Evolutionary conservation across 1,140 invertebrate species (phyloP), one percentile per base, ranked within the genome.

Genomic region (Orchesella cincta): DNA sequence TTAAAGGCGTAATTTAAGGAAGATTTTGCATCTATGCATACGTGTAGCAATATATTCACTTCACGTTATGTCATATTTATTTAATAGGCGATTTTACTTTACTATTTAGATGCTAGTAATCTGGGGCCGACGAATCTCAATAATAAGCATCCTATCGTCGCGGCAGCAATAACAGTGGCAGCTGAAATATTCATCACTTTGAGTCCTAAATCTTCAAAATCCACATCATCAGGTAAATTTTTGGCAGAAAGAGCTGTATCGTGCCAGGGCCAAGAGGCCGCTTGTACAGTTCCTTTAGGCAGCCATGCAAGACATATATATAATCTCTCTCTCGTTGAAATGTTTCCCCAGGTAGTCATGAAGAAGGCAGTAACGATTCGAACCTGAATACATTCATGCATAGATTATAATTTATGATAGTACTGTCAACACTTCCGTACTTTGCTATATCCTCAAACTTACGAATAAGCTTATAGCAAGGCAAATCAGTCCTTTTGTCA

Each of bases 231-330:
- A 29, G 26, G 14, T 67, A 67, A n/a, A n/a, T 31, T 33, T 8
- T 8, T 16, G 14, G n/a, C 8, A 14, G 62, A 67, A 8, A 51
- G 18, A 23, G 33, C 39, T 33, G 77, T 80, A 23, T 81, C 81
- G 51, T 80, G 35, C 1, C 76, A 74, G 23, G 81, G 79, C 8
- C 79, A 79, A 0, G 80, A 36, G 3, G 81, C 81, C 20, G 81
- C 81, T 71, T 81, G 81, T n/a, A 81, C 79, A 14, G 81, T 81
- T 33, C 79, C 81, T 74, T 81, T 81, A 14, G 79, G 79, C 18
- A 80, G 35, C 81, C 81, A 81, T 16, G 79, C 73, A 8, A 77
- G 12, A 18, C 36, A 74, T 16, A 81, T 74, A 57, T 78, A 80
- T 8, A 80, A 35, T 64, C 73, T 74, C 33, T 81, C 74, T 35